phyloP scores from a whole-genome alignment of 2,113 vertebrate genomes.

The Lynx canadensis region DNA sequence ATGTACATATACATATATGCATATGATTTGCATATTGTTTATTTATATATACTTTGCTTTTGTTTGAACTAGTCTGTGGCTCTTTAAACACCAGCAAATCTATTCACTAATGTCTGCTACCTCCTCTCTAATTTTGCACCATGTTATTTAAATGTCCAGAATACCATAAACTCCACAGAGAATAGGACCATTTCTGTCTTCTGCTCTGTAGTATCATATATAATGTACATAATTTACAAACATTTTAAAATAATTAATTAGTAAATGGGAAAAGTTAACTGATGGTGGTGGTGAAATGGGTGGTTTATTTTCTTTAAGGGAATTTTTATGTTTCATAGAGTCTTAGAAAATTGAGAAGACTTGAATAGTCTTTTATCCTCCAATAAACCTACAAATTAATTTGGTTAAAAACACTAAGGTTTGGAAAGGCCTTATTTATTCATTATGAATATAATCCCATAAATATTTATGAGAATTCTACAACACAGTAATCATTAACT shows the following conservation, averaged over 20 bases:
- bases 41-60: background rate
- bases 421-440: background rate
- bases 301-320: background rate
- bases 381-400: background rate
- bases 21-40: background rate
- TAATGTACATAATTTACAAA: background rate
- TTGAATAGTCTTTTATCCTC: background rate
- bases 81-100: background rate
- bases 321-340: conserved; percentile 7
- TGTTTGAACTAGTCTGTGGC: background rate
- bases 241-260: background rate
- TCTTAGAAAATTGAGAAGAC: background rate
- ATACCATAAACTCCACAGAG: background rate
- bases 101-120: background rate
- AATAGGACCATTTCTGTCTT: background rate
- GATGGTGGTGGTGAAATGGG: background rate
- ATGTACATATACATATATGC: background rate
- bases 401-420: background rate
- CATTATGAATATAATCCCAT: background rate
- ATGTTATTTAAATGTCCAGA: background rate
- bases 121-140: background rate
- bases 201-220: background rate
- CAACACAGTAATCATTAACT: background rate
- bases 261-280: background rate
- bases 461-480: background rate